Evolutionary conservation across 2,113 vertebrate genomes (phyloP).

Genomic region (Sialia sialis): DNA sequence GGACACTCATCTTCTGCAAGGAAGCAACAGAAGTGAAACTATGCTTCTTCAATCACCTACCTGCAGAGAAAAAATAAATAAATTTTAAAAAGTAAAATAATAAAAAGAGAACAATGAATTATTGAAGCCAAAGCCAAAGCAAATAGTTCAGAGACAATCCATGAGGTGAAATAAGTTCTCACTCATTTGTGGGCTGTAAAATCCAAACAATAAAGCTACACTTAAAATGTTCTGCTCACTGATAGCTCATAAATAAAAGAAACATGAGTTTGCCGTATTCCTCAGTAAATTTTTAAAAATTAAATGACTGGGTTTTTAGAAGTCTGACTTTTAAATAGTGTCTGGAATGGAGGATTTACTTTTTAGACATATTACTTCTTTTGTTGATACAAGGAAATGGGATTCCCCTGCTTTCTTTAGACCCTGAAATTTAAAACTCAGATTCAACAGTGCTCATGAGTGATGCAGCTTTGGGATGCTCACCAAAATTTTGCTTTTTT

Average conservation of each 20-base stretch:
- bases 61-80: background rate
- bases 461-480: background rate
- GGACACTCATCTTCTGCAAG: background rate
- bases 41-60: background rate
- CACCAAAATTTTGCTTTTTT: background rate
- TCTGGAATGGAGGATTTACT: background rate
- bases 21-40: background rate
- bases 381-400: background rate
- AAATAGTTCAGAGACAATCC: background rate
- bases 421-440: background rate
- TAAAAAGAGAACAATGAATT: background rate
- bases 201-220: background rate
- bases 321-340: background rate
- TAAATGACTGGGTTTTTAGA: background rate
- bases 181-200: background rate
- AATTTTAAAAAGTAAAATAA: accelerated
- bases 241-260: background rate
- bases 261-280: background rate
- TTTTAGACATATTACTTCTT: background rate
- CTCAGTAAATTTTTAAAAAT: background rate
- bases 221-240: background rate
- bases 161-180: background rate
- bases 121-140: background rate
- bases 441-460: background rate
- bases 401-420: background rate